A percentile compares a stretch with the other conserved stretches of the same genome.
phyloP scores from a whole-genome alignment of 2,113 vertebrate species.

The Sialia sialis region DNA sequence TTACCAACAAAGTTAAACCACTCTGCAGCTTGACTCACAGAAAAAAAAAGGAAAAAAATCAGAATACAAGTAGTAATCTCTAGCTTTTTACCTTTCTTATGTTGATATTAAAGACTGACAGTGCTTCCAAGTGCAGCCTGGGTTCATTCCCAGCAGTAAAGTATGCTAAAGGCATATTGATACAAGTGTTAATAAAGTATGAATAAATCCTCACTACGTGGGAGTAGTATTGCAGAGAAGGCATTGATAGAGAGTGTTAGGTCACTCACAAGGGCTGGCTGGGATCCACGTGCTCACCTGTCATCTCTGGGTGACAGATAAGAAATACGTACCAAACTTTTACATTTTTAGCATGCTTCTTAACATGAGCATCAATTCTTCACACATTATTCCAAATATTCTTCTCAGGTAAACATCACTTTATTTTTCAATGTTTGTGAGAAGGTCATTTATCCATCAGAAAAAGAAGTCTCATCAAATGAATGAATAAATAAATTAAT shows the following conservation, averaged over 20 bases:
- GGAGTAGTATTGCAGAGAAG: constrained; percentile 2
- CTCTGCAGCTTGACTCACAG: not conserved
- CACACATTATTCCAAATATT: not conserved
- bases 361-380: not conserved
- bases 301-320: not conserved
- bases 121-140: not conserved
- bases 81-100: not conserved
- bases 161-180: not conserved
- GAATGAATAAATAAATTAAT: not conserved
- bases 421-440: not conserved
- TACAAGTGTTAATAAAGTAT: constrained; percentile 44
- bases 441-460: not conserved
- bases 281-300: not conserved
- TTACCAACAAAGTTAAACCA: not conserved
- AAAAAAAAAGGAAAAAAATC: not conserved
- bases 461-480: not conserved
- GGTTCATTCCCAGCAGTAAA: not conserved
- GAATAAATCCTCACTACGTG: constrained; percentile 3
- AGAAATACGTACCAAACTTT: not conserved
- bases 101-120: not conserved
- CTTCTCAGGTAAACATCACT: not conserved
- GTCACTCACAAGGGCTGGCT: not conserved
- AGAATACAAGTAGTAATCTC: not conserved
- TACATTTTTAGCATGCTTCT: not conserved
- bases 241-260: not conserved